Evolutionary conservation across 2,113 vertebrate species (phyloP).

Genomic region (Ptilorrhoa leucosticta): DNA sequence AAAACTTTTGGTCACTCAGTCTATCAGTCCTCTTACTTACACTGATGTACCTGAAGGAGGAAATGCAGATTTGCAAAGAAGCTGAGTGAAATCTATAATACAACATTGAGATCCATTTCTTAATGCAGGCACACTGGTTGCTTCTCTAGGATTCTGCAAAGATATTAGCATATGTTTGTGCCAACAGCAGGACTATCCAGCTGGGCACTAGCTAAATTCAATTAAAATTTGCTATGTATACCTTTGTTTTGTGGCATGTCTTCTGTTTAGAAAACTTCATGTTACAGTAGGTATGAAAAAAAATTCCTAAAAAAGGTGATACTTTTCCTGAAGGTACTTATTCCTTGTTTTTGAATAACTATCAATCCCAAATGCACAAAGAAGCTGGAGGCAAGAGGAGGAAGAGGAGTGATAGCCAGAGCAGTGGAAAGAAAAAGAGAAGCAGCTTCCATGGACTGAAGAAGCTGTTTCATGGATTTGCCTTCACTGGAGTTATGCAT

Average conservation of each 20-base stretch:
- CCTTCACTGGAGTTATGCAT: neutral
- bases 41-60: neutral
- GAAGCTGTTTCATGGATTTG: neutral
- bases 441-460: neutral
- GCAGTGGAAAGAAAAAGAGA: neutral
- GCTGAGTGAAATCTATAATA: neutral
- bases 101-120: neutral
- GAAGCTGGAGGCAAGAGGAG: neutral
- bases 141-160: neutral
- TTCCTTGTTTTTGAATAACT: neutral
- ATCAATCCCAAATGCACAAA: neutral
- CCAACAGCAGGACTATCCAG: neutral
- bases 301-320: neutral
- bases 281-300: neutral
- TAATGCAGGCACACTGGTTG: neutral
- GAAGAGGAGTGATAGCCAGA: neutral
- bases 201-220: neutral
- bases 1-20: neutral
- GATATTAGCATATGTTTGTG: neutral
- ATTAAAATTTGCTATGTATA: neutral
- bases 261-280: neutral
- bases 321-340: neutral
- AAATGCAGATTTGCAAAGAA: neutral
- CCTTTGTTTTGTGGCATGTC: neutral
- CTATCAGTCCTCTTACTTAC: neutral